Evolutionary conservation across 2,113 vertebrate genomes (phyloP).

Genomic region (Bubo scandiacus): DNA sequence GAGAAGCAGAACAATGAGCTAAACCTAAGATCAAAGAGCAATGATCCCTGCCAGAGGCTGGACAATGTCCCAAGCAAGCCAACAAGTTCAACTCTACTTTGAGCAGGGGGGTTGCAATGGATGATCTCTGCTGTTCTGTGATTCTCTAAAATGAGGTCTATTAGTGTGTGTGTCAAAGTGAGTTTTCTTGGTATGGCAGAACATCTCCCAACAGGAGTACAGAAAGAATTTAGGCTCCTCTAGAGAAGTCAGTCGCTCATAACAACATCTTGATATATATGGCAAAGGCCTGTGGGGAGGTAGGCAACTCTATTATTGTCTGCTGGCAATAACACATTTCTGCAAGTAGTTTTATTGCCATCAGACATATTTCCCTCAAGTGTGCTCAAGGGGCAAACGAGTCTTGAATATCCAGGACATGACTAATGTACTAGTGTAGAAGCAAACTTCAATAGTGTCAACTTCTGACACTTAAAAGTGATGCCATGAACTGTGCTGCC

Average conservation of each 20-base stretch:
- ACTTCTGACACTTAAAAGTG: not conserved
- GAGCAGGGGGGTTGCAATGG: not conserved
- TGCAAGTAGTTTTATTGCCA: conserved; percentile 9
- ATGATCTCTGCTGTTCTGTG: not conserved
- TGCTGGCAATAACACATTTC: conserved; percentile 20
- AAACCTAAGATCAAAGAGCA: not conserved
- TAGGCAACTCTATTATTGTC: not conserved
- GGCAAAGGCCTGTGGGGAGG: not conserved
- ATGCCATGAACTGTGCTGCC: not conserved
- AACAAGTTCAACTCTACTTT: not conserved
- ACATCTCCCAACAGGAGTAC: not conserved
- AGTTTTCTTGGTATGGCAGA: not conserved
- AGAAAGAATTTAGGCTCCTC: not conserved
- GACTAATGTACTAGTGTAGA: not conserved
- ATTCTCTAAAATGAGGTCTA: not conserved
- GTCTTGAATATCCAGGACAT: not conserved
- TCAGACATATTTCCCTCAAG: conserved; percentile 30
- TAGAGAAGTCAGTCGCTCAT: not conserved
- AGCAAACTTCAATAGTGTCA: not conserved
- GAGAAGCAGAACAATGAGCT: not conserved
- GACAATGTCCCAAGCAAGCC: not conserved
- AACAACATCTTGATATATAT: not conserved
- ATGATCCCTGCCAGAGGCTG: not conserved
- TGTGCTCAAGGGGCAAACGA: not conserved
- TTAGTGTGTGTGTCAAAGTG: not conserved